These are phyloP conservation scores for Chironex yamaguchii DNA, from an alignment of 30 jellyfish, hydroid and myxozoan species.

Conservation along the genomic window DNA sequence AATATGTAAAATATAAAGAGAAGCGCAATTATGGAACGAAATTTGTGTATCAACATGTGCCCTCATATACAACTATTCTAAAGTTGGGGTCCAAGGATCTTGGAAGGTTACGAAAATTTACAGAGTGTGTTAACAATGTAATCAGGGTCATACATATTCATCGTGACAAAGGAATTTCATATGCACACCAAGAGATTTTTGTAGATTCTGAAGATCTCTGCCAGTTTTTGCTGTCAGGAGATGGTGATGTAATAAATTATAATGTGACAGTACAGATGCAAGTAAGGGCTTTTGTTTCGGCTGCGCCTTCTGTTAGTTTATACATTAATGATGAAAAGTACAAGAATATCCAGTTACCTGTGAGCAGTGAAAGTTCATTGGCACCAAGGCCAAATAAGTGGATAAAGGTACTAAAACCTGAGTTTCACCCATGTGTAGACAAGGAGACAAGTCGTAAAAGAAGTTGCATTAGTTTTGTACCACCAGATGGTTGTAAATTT, in stretches of 20 bases:
- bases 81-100: conserved; percentile 75
- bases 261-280: conserved; percentile 81
- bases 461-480: conserved; percentile 83
- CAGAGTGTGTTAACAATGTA: conserved; percentile 70
- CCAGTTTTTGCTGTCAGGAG: conserved; percentile 82
- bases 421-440: conserved; percentile 89
- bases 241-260: conserved; percentile 72
- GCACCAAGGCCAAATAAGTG: conserved; percentile 52
- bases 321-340: conserved; percentile 69
- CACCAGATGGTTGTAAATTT: conserved; percentile 96
- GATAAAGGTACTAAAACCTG: conserved; percentile 61
- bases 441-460: conserved; percentile 22
- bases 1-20: conserved; percentile 87
- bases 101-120: conserved; percentile 54
- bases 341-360: conserved; percentile 48
- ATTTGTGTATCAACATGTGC: conserved; percentile 71
- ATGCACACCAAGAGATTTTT: conserved; percentile 85
- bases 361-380: conserved; percentile 34
- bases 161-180: conserved; percentile 80
- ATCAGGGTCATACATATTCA: conserved; percentile 80
- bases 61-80: conserved; percentile 80
- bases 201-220: conserved; percentile 91
- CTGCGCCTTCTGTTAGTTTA: conserved; percentile 63
- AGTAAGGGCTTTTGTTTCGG: conserved; percentile 78
- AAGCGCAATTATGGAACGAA: conserved; percentile 58